Base-by-base conservation (phyloP, 2,113 vertebrate species). In the Chauna torquata region DNA sequence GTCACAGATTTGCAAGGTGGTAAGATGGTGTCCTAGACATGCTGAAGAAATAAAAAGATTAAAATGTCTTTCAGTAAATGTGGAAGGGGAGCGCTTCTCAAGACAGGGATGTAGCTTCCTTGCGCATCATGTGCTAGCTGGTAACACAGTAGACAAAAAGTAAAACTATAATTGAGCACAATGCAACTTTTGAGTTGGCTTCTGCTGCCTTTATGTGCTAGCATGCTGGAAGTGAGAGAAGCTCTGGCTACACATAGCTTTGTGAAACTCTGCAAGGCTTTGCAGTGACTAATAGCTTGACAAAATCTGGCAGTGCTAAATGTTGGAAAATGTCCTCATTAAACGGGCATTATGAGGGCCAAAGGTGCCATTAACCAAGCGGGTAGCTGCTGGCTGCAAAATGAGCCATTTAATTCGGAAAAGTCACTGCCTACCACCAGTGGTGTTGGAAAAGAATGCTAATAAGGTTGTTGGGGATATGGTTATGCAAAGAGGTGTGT, bases 341-440 rank as follows among this genome's bases (percentile, higher is more conserved):
- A 95, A 95, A 16, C 5, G 34, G 66, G 36, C 74, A 87, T 97
- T 90, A 58, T 6, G 47, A 84, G 91, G 95, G 90, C 88, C 81
- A 96, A 8, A 92, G 95, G 96, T 91, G 88, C 71, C 58, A 40
- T 91, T 52, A 91, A 75, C 52, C 61, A 54, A 58, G 74, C 45
- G 19, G 57, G 47, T 42, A 24, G 66, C 72, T 76, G 89, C 92
- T 91, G 93, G 57, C 95, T 95, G 91, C 86, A 92, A 10, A 96
- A 72, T 57, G 91, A 96, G 24, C 75, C 61, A 52, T 87, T 92
- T 86, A 95, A 96, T 82, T 96, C 94, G 75, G 84, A 64, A 62
- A 80, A 96, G 90, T 30, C 88, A 9, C 38, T 68, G 83, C 34
- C 68, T 81, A 32, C 69, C 94, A 79, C 66, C 62, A 52, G 58